These are phyloP conservation scores for Aphrocallistes beatrix DNA, from an alignment of 37 sponge, comb jelly and placozoan genomes.

Conservation along the genomic window DNA sequence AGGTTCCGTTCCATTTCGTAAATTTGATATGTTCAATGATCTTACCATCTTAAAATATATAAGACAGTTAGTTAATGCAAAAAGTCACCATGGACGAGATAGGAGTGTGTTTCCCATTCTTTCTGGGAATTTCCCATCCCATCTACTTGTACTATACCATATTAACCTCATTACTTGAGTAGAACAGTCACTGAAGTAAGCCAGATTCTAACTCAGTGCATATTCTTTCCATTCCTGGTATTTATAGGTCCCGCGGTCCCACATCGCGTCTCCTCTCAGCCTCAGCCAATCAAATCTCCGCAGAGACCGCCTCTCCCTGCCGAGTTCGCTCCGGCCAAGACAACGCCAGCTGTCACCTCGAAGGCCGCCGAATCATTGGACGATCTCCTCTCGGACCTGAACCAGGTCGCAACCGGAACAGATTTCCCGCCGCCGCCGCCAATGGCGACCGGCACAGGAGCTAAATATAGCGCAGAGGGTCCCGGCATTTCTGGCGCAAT, in stretches of 20 bases:
- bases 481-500: background rate
- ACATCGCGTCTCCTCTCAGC: background rate
- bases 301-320: background rate
- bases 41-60: too few relatives aligned
- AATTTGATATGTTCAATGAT: too few relatives aligned
- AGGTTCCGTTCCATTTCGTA: too few relatives aligned
- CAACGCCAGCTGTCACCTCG: background rate
- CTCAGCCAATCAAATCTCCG: slow-evolving; percentile 9
- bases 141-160: background rate
- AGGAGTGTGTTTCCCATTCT: too few relatives aligned
- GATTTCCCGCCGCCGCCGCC: background rate
- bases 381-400: slow-evolving; percentile 7
- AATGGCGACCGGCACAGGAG: background rate
- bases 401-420: background rate
- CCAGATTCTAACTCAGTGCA: too few relatives aligned
- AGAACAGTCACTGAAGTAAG: too few relatives aligned
- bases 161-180: too few relatives aligned
- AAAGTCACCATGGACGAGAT: too few relatives aligned
- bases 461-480: background rate
- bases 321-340: background rate
- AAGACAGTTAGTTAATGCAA: too few relatives aligned
- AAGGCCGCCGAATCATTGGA: background rate
- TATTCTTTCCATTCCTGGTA: too few relatives aligned
- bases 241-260: slow-evolving; percentile 9
- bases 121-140: background rate